Evolutionary conservation across 23 tunicate genomes (phyloP).

Genomic region (Trididemnum clinides): DNA sequence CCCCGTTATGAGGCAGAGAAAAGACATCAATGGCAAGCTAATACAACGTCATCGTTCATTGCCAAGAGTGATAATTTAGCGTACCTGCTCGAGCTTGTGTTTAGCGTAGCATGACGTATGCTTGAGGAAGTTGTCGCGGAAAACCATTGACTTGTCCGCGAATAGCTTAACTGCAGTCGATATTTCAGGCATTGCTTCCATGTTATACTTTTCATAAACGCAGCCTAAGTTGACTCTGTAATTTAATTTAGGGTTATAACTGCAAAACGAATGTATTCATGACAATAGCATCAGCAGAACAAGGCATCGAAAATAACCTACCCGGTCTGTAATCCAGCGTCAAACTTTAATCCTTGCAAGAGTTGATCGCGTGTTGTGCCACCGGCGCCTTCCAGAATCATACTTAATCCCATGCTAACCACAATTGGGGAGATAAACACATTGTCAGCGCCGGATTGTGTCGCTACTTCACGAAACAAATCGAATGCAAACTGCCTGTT

Average conservation of each 20-base stretch:
- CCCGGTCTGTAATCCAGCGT: neutral
- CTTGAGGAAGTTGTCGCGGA: neutral
- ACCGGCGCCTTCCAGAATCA: conserved; percentile 7
- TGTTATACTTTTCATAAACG: neutral
- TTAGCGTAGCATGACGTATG: neutral
- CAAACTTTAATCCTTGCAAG: neutral
- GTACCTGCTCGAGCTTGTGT: neutral
- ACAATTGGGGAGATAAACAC: neutral
- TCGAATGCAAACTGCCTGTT: conserved; percentile 4
- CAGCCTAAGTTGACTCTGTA: neutral
- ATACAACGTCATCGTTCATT: too few species aligned
- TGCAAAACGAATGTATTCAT: too few species aligned
- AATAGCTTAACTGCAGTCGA: neutral
- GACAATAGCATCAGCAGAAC: too few species aligned
- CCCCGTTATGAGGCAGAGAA: too few species aligned
- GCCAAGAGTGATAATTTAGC: too few species aligned
- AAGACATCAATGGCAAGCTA: too few species aligned
- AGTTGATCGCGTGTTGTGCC: neutral
- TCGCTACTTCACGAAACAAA: neutral
- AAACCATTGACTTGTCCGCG: neutral
- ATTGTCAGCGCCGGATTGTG: neutral
- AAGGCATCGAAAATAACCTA: neutral
- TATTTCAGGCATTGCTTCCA: neutral
- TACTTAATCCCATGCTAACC: neutral
- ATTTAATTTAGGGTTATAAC: too few species aligned